Conservation (phyloP, 2,888 invertebrate species). For the Gymnoscelis rufifasciata region DNA sequence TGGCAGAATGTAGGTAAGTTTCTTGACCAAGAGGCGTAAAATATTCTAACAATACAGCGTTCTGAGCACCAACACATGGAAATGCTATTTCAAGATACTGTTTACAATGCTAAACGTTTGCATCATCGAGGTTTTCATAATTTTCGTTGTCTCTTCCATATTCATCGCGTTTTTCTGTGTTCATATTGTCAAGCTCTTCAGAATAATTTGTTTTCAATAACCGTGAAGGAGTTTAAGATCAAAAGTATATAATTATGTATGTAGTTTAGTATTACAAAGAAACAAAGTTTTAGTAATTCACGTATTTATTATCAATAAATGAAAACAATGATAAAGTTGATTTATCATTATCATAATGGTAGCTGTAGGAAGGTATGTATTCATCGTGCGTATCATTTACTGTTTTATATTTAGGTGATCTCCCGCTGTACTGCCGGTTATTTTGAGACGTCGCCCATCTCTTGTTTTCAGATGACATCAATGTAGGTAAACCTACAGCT, state of each 20-base stretch:
- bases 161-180: background rate
- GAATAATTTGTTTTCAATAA: too few relatives aligned
- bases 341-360: too few relatives aligned
- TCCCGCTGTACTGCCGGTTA: slow-evolving; percentile 51
- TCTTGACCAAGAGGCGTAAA: slow-evolving; percentile 18
- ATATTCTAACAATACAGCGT: slow-evolving; percentile 10
- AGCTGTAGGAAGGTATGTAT: background rate
- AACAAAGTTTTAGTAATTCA: too few relatives aligned
- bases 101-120: slow-evolving; percentile 3
- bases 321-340: too few relatives aligned
- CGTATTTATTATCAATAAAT: too few relatives aligned
- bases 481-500: background rate
- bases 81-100: slow-evolving; percentile 11
- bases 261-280: too few relatives aligned
- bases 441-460: slow-evolving; percentile 60
- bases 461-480: slow-evolving; percentile 51
- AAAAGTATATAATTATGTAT: too few relatives aligned
- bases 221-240: too few relatives aligned
- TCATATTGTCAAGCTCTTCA: too few relatives aligned
- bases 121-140: slow-evolving; percentile 8
- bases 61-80: slow-evolving; percentile 7
- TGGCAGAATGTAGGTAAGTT: slow-evolving; percentile 10
- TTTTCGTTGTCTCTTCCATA: background rate
- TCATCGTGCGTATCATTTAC: background rate
- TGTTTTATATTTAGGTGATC: slow-evolving; percentile 49